A percentile compares a stretch with the other conserved stretches of the same genome.
phyloP scores from a whole-genome alignment of 2,888 invertebrate genomes.

The Trypoxylon attenuatum region DNA sequence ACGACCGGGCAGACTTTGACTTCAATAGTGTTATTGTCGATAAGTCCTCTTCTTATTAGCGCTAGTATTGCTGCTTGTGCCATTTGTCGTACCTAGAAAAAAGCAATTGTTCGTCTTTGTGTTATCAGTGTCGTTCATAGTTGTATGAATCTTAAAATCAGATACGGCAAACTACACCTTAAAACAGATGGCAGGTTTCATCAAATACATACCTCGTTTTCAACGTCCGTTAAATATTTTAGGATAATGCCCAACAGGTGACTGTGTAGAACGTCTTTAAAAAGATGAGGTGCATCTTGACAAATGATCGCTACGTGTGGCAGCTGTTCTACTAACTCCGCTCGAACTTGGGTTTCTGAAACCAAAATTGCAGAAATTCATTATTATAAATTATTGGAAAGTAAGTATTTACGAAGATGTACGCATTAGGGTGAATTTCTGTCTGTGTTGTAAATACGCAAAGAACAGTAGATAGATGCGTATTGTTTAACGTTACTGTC shows the following conservation, averaged over 20 bases:
- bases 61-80: slow-evolving; percentile 80
- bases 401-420: too few species aligned
- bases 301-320: slow-evolving; percentile 81
- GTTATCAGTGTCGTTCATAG: too few species aligned
- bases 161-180: too few species aligned
- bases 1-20: slow-evolving; percentile 81
- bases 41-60: slow-evolving; percentile 80
- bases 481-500: slow-evolving; percentile 21
- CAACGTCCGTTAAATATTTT: slow-evolving; percentile 78
- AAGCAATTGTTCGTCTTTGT: not conserved
- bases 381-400: too few species aligned
- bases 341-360: slow-evolving; percentile 79
- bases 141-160: too few species aligned
- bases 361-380: too few species aligned
- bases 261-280: slow-evolving; percentile 76
- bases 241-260: slow-evolving; percentile 81
- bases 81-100: slow-evolving; percentile 80
- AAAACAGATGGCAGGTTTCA: too few species aligned
- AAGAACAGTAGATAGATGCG: too few species aligned
- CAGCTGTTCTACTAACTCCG: slow-evolving; percentile 81
- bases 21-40: slow-evolving; percentile 79
- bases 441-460: too few species aligned
- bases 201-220: slow-evolving; percentile 77
- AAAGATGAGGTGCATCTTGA: slow-evolving; percentile 76
- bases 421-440: too few species aligned